phyloP scores from a whole-genome alignment of 2,113 vertebrate species.

The Alces alces region DNA sequence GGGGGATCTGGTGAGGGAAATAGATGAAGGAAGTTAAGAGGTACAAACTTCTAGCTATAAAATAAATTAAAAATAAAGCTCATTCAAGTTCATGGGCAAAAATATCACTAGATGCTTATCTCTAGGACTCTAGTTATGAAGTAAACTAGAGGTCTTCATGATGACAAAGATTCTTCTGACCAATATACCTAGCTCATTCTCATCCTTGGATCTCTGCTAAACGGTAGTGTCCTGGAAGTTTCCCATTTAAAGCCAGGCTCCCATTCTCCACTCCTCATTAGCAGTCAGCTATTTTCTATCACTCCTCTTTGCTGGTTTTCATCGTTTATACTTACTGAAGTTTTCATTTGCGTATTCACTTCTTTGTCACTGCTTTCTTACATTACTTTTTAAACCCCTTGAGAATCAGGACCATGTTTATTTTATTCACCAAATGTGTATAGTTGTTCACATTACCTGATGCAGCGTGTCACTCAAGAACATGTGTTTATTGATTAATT shows the following conservation, averaged over 20 bases:
- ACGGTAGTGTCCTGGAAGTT: neutral
- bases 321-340: neutral
- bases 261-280: neutral
- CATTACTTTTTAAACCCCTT: neutral
- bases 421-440: neutral
- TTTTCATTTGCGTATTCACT: neutral
- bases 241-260: neutral
- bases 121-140: neutral
- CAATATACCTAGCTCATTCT: neutral
- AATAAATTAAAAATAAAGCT: neutral
- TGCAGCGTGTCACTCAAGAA: neutral
- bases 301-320: neutral
- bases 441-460: neutral
- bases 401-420: neutral
- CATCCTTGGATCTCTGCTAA: neutral
- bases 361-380: neutral
- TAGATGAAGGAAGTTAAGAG: neutral
- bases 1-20: accelerated
- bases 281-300: neutral
- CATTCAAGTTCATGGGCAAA: neutral
- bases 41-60: neutral
- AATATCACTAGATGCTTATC: neutral
- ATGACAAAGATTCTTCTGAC: neutral
- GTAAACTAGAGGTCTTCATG: neutral
- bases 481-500: neutral